phyloP scores from a whole-genome alignment of 2,888 invertebrate species.

The Phyllotreta cruciferae region DNA sequence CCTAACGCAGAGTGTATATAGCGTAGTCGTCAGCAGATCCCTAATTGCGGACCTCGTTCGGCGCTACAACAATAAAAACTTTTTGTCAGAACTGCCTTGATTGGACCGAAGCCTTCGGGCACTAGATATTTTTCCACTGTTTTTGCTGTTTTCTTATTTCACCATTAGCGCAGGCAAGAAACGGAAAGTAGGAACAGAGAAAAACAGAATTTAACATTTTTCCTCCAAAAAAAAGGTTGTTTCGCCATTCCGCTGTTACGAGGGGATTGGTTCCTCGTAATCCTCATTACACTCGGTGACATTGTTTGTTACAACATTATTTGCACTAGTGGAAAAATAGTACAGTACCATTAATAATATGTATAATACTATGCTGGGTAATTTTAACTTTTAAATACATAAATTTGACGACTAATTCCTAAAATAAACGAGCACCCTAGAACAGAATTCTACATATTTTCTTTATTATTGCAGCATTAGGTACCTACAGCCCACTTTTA shows the following conservation, averaged over 20 bases:
- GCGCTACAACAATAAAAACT: constrained; percentile 52
- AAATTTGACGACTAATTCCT: too few species aligned
- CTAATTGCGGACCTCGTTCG: constrained; percentile 48
- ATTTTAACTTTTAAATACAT: too few species aligned
- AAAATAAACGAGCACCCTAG: too few species aligned
- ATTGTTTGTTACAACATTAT: neutral
- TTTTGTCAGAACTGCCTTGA: constrained; percentile 50
- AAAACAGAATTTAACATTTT: constrained; percentile 19
- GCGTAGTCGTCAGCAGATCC: constrained; percentile 41
- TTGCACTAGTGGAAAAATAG: too few species aligned
- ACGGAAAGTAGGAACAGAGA: constrained; percentile 16
- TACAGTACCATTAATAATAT: too few species aligned
- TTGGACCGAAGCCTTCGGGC: constrained; percentile 49
- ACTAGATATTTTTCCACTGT: constrained; percentile 28
- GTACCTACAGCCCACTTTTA: too few species aligned
- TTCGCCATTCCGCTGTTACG: neutral
- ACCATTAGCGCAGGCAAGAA: constrained; percentile 23
- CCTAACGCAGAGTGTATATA: constrained; percentile 40
- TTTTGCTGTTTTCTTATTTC: constrained; percentile 23
- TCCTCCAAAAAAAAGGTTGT: neutral
- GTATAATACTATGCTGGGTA: too few species aligned
- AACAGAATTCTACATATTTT: too few species aligned
- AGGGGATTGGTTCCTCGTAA: neutral
- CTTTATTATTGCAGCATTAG: too few species aligned
- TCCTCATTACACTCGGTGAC: neutral